Evolutionary conservation across 30 jellyfish, hydroid and myxozoan species (phyloP).

Genomic region (Chrysaora quinquecirrha): DNA sequence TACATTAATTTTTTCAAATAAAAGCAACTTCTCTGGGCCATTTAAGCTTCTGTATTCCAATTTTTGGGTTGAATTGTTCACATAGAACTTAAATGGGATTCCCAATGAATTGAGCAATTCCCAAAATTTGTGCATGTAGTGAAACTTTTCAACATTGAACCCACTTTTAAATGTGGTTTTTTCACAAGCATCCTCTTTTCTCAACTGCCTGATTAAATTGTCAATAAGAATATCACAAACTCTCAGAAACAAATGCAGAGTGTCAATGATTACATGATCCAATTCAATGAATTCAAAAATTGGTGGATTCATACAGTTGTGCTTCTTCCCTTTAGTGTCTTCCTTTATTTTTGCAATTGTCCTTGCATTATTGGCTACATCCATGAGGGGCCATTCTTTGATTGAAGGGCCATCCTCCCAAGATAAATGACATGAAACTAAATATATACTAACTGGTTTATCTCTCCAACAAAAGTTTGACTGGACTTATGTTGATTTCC

Average conservation of each 20-base stretch:
- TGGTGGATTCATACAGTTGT: background rate
- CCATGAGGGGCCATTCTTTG: no score
- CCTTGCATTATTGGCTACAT: background rate
- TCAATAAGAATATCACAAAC: constrained; percentile 24
- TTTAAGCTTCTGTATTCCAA: background rate
- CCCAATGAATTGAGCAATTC: constrained; percentile 1
- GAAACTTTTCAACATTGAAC: background rate
- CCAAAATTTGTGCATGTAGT: background rate
- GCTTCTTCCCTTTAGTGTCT: background rate
- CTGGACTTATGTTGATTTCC: no score
- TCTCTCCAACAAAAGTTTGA: no score
- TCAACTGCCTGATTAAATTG: background rate
- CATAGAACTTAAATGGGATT: background rate
- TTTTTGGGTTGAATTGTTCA: background rate
- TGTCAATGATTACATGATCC: constrained; percentile 23
- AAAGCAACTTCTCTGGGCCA: constrained; percentile 41
- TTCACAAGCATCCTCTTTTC: background rate
- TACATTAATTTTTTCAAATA: constrained; percentile 16
- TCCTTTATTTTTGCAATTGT: background rate
- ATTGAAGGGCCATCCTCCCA: no score
- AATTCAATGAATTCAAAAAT: constrained; percentile 6
- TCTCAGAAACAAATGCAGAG: constrained; percentile 17
- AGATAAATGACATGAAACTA: no score
- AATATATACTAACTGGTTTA: no score
- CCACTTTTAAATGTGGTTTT: background rate